These are phyloP conservation scores for Tenthredo notha DNA, from an alignment of 2,888 invertebrate genomes.

Conservation along the genomic window DNA sequence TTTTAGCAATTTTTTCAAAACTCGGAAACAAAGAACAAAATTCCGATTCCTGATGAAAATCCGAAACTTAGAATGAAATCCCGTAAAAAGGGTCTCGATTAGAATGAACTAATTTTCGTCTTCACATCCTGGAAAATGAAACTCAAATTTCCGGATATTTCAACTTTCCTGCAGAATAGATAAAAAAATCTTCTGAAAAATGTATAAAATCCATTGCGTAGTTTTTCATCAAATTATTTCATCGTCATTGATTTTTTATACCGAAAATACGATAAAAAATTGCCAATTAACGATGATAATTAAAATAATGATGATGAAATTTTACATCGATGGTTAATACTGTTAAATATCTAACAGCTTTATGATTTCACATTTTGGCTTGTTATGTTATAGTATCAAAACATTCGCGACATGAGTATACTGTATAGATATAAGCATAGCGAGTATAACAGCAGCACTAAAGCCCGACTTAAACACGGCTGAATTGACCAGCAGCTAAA, in stretches of 20 bases:
- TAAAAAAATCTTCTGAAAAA: too few species aligned
- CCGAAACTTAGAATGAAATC: too few species aligned
- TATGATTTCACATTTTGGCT: background rate
- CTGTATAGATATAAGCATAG: background rate
- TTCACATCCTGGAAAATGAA: too few species aligned
- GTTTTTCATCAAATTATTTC: background rate
- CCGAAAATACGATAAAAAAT: background rate
- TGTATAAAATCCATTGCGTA: too few species aligned
- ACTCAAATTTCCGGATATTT: too few species aligned
- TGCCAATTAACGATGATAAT: background rate
- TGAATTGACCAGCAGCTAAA: slow-evolving; percentile 72
- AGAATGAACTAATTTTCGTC: too few species aligned
- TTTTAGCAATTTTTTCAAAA: too few species aligned
- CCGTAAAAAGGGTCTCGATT: too few species aligned
- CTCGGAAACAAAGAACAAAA: too few species aligned
- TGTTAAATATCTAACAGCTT: background rate
- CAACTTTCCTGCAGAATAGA: too few species aligned
- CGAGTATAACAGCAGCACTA: background rate
- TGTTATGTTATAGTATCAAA: background rate
- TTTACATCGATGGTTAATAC: background rate
- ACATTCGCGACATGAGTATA: background rate
- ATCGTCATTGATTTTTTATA: background rate
- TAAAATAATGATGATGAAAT: background rate
- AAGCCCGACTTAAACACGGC: slow-evolving; percentile 71
- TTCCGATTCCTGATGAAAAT: too few species aligned